Conservation (phyloP, 2,888 invertebrate genomes). For the Cordilura impudica region DNA sequence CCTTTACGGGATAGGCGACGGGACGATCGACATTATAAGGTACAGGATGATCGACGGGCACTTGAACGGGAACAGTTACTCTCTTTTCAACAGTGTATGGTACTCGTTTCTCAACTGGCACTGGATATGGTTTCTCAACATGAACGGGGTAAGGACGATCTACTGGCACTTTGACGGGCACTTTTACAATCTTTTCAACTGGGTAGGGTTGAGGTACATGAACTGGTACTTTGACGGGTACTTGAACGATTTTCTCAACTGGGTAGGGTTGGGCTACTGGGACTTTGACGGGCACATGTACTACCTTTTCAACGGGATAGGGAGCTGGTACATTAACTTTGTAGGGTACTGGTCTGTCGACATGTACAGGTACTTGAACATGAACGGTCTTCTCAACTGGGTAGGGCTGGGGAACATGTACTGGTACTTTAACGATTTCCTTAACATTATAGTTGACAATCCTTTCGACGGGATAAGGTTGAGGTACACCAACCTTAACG, state of each 20-base stretch:
- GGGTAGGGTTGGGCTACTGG: conserved; percentile 89
- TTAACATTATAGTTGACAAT: conserved; percentile 79
- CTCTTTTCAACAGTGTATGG: conserved; percentile 80
- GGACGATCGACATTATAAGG: conserved; percentile 84
- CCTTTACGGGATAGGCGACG: conserved; percentile 81
- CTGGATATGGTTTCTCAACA: conserved; percentile 79
- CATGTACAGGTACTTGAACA: conserved; percentile 83
- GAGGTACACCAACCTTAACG: conserved; percentile 82
- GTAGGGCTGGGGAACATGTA: conserved; percentile 86
- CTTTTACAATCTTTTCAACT: conserved; percentile 82
- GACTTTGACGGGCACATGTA: conserved; percentile 87
- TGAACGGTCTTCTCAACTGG: conserved; percentile 89
- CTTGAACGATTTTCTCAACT: conserved; percentile 86
- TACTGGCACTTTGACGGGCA: conserved; percentile 83
- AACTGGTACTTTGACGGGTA: conserved; percentile 85
- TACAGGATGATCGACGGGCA: conserved; percentile 76
- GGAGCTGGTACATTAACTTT: conserved; percentile 88
- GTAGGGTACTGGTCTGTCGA: conserved; percentile 88
- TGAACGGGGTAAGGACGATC: conserved; percentile 84
- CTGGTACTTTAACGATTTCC: conserved; percentile 84
- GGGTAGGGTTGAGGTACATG: conserved; percentile 80
- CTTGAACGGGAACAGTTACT: conserved; percentile 80
- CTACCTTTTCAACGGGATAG: conserved; percentile 87
- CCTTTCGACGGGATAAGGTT: conserved; percentile 84
- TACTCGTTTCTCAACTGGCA: conserved; percentile 75